phyloP scores from a whole-genome alignment of 2,888 invertebrate species.

The Julus scandinavius region DNA sequence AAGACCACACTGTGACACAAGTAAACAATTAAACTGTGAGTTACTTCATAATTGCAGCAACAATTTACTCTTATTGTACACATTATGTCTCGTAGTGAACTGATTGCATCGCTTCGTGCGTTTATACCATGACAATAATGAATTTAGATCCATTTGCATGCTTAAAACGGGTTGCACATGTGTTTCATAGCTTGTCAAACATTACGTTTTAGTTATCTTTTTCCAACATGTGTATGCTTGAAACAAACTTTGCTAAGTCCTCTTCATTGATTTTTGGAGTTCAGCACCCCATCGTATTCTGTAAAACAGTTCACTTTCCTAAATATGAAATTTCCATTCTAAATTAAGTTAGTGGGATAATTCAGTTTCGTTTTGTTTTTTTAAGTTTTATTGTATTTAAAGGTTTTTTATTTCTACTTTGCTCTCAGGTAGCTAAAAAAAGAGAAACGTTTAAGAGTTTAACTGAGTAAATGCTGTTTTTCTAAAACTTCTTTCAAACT shows the following conservation, averaged over 20 bases:
- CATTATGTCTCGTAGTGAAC: background rate
- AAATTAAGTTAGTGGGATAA: no score
- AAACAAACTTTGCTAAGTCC: no score
- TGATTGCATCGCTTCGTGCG: background rate
- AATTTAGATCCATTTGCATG: background rate
- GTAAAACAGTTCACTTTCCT: no score
- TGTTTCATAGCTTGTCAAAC: no score
- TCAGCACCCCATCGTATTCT: no score
- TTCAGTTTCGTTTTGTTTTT: no score
- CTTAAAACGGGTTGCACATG: background rate
- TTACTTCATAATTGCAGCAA: background rate
- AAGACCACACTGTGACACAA: background rate
- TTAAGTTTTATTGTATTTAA: background rate
- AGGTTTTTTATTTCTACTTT: background rate
- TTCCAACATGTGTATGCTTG: no score
- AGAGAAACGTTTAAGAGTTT: background rate
- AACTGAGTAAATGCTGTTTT: conserved; percentile 2
- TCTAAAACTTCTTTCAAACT: background rate
- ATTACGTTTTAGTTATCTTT: no score
- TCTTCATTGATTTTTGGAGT: no score
- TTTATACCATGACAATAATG: background rate
- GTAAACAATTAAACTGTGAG: conserved; percentile 19
- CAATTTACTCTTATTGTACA: conserved; percentile 25
- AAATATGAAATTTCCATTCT: no score
- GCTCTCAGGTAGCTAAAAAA: background rate